A percentile compares a stretch with the other conserved stretches of the same genome.
phyloP scores from a whole-genome alignment of 2,797 vertebrate species.

The Graptemys geographica region DNA sequence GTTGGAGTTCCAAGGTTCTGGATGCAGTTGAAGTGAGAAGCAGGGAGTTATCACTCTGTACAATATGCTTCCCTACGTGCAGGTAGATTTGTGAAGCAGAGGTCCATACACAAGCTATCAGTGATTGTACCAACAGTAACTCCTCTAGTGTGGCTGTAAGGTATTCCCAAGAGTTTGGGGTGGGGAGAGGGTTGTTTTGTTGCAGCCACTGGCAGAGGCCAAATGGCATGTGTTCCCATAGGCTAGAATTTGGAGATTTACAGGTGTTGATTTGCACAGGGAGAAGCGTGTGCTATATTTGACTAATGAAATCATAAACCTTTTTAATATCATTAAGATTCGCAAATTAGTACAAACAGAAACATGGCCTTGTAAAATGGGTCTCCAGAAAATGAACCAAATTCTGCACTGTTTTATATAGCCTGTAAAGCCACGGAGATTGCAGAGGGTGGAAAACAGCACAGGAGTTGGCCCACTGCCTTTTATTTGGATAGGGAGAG shows the following conservation, averaged over 20 bases:
- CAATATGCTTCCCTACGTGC: neutral
- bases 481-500: neutral
- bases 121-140: neutral
- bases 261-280: too few relatives aligned
- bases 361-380: neutral
- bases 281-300: too few relatives aligned
- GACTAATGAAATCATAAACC: neutral
- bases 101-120: slow-evolving; percentile 38
- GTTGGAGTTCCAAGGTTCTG: slow-evolving; percentile 51
- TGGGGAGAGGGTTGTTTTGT: neutral
- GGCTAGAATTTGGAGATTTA: too few relatives aligned
- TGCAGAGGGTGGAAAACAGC: neutral
- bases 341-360: neutral
- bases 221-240: neutral
- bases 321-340: neutral
- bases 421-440: too few relatives aligned
- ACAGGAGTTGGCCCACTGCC: neutral
- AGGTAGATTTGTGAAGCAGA: neutral
- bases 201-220: neutral
- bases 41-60: neutral
- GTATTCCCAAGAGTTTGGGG: neutral
- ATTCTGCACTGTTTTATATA: neutral
- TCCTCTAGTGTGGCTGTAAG: neutral
- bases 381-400: neutral
- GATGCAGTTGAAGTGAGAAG: slow-evolving; percentile 6